Conservation (phyloP, 2,113 vertebrate species). For the Planiliza haematocheilus region DNA sequence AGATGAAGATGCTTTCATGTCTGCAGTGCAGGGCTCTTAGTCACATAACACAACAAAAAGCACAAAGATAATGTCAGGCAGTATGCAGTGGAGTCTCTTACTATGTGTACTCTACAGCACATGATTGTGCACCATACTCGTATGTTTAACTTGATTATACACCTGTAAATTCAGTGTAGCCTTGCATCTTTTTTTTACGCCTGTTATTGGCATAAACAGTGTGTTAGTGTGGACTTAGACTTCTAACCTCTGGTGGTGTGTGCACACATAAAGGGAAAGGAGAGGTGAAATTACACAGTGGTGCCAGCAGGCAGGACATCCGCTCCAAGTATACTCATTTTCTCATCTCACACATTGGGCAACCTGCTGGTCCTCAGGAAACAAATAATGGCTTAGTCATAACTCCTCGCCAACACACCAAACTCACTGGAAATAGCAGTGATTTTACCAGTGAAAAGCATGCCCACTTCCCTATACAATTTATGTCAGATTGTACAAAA, state of each 20-base stretch:
- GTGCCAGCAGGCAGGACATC: constrained; percentile 66
- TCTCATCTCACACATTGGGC: constrained; percentile 75
- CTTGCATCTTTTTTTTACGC: constrained; percentile 15
- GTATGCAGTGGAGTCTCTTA: constrained; percentile 33
- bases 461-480: constrained; percentile 57
- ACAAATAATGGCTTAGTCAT: constrained; percentile 78
- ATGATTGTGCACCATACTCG: constrained; percentile 8
- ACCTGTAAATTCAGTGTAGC: neutral
- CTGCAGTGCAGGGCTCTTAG: constrained; percentile 65
- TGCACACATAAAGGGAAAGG: neutral
- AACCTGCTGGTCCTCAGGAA: constrained; percentile 78
- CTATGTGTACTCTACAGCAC: constrained; percentile 19
- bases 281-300: constrained; percentile 55
- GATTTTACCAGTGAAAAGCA: constrained; percentile 64
- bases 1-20: constrained; percentile 77
- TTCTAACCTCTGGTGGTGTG: neutral
- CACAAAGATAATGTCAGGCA: constrained; percentile 61
- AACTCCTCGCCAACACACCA: constrained; percentile 70
- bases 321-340: constrained; percentile 73
- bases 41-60: constrained; percentile 67
- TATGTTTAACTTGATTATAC: constrained; percentile 17
- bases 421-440: constrained; percentile 73
- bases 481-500: constrained; percentile 55
- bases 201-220: constrained; percentile 22
- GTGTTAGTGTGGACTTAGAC: constrained; percentile 8